A percentile compares a stretch with the other conserved stretches of the same genome.
These are phyloP conservation scores for Orchestes rusci DNA, from an alignment of 2,888 invertebrate species.

Conservation along the genomic window DNA sequence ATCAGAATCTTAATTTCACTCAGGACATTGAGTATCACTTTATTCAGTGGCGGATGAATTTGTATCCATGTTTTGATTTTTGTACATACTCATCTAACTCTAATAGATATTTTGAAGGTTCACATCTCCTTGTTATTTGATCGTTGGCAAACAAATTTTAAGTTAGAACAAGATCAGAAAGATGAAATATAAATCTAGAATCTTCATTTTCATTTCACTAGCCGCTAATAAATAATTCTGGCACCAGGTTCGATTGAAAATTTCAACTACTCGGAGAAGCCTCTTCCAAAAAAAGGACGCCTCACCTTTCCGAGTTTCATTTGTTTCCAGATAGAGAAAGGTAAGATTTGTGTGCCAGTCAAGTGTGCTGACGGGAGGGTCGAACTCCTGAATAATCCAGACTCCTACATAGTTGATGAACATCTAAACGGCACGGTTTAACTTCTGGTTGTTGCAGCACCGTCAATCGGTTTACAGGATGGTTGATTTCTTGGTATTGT, in stretches of 20 bases:
- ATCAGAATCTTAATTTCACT: too few species aligned
- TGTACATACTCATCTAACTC: too few species aligned
- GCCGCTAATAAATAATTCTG: conserved; percentile 19
- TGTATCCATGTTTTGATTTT: too few species aligned
- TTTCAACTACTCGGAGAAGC: conserved; percentile 13
- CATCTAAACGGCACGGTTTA: conserved; percentile 38
- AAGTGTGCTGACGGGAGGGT: conserved; percentile 43
- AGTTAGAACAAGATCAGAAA: too few species aligned
- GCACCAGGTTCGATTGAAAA: conserved; percentile 14
- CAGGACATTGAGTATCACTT: too few species aligned
- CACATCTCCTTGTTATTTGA: too few species aligned
- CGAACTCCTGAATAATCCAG: conserved; percentile 43
- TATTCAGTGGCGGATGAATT: too few species aligned
- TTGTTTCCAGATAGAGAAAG: conserved; percentile 25
- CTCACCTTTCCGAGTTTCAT: conserved; percentile 21
- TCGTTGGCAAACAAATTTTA: too few species aligned
- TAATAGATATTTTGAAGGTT: too few species aligned
- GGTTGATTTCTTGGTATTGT: too few species aligned
- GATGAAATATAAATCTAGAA: too few species aligned
- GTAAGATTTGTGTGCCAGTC: conserved; percentile 45
- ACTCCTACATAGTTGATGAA: conserved; percentile 43
- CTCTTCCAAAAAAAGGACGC: conserved; percentile 17
- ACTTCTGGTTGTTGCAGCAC: conserved; percentile 10
- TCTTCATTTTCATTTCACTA: too few species aligned
- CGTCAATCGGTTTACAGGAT: conserved; percentile 5